These are phyloP conservation scores for Colaptes auratus DNA, from an alignment of 2,113 vertebrate species.

Conservation along the genomic window DNA sequence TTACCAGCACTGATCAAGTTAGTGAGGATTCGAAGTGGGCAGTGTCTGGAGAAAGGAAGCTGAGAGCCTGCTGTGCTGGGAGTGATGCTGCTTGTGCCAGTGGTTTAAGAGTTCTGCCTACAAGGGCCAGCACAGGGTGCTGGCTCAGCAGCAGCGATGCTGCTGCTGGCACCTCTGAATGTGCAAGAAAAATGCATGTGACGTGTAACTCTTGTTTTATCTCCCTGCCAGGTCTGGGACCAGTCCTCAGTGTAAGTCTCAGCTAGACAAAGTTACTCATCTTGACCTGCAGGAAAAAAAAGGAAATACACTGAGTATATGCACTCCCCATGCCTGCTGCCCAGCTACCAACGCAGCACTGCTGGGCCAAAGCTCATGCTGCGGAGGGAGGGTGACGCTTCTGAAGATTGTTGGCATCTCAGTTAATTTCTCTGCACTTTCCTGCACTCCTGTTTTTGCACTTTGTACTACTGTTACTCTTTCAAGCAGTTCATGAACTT, in stretches of 20 bases:
- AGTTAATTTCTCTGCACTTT: conserved; percentile 68
- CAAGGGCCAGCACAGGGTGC: neutral
- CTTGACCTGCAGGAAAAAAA: conserved; percentile 77
- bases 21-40: neutral
- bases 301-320: conserved; percentile 62
- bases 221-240: conserved; percentile 81
- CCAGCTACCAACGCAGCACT: conserved; percentile 6
- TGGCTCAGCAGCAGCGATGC: neutral
- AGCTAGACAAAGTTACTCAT: conserved; percentile 63
- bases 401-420: conserved; percentile 39
- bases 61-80: neutral
- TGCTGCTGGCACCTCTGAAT: neutral
- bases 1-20: neutral
- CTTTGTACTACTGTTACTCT: conserved; percentile 77
- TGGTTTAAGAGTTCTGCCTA: neutral
- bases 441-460: conserved; percentile 75
- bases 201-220: neutral
- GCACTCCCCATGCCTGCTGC: conserved; percentile 35
- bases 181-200: neutral
- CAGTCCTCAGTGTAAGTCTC: conserved; percentile 95
- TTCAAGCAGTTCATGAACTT: conserved; percentile 75
- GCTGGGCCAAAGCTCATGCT: conserved; percentile 41
- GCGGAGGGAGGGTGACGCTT: conserved; percentile 7
- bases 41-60: neutral
- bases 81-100: neutral